A percentile compares a stretch with the other conserved stretches of the same genome.
These are phyloP conservation scores for Esperia sulphurella DNA, from an alignment of 2,888 invertebrate genomes.

Conservation along the genomic window DNA sequence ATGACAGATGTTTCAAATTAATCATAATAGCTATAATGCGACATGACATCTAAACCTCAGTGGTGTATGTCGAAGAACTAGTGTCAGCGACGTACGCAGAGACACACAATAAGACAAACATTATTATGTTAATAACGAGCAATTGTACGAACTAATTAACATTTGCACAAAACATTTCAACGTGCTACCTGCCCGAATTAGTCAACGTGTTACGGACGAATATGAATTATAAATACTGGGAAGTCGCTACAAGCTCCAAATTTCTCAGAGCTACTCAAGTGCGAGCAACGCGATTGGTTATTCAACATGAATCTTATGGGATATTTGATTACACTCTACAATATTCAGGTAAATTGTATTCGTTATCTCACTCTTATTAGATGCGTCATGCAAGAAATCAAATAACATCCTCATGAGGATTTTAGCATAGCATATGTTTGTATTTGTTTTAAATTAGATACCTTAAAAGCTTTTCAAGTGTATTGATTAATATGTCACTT, in stretches of 20 bases:
- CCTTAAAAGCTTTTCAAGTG: no score
- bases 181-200: conserved; percentile 29
- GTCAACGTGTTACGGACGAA: conserved; percentile 33
- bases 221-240: conserved; percentile 45
- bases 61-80: neutral
- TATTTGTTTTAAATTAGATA: no score
- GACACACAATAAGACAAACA: conserved; percentile 4
- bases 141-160: conserved; percentile 36
- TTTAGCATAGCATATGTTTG: conserved; percentile 17
- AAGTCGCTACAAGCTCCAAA: conserved; percentile 19
- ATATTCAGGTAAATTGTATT: conserved; percentile 30
- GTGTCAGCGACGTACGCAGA: neutral
- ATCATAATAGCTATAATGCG: conserved; percentile 1
- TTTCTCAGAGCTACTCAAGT: conserved; percentile 18
- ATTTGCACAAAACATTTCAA: conserved; percentile 37
- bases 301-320: conserved; percentile 33
- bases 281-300: conserved; percentile 11
- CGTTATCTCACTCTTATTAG: conserved; percentile 2
- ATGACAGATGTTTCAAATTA: conserved; percentile 14
- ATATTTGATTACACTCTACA: conserved; percentile 35
- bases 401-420: conserved; percentile 18
- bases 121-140: conserved; percentile 38
- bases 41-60: neutral
- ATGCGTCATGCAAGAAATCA: conserved; percentile 19
- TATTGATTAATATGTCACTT: no score